A percentile compares a stretch with the other conserved stretches of the same genome.
Evolutionary conservation across 30 jellyfish, hydroid and myxozoan genomes (phyloP).

Genomic region (Sanderia malayensis): DNA sequence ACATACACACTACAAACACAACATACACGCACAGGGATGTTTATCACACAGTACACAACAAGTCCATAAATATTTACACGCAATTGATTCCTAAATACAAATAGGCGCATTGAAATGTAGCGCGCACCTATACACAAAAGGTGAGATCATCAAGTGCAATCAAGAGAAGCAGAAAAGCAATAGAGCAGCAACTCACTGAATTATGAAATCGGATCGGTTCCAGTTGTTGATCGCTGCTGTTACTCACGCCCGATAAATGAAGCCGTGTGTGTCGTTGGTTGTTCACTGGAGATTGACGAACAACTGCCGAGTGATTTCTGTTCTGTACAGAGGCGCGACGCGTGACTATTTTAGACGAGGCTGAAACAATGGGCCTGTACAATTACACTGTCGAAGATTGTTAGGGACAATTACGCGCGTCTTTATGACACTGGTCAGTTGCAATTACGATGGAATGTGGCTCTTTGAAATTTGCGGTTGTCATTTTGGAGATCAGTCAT

Average conservation of each 20-base stretch:
- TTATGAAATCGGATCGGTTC: conserved; percentile 75
- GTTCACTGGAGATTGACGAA: too few relatives aligned
- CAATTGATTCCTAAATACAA: too few relatives aligned
- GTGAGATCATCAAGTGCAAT: conserved; percentile 42
- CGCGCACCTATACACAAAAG: too few relatives aligned
- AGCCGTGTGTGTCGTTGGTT: conserved; percentile 43
- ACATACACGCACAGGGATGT: conserved; percentile 43
- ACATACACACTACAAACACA: too few relatives aligned
- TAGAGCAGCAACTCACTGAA: conserved; percentile 69
- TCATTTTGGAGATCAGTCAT: conserved; percentile 56
- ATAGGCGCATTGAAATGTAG: too few relatives aligned
- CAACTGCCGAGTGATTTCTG: conserved; percentile 59
- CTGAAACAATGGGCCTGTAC: conserved; percentile 35
- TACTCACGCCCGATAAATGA: too few relatives aligned
- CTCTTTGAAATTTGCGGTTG: conserved; percentile 59
- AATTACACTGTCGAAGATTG: conserved; percentile 31
- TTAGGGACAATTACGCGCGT: conserved; percentile 54
- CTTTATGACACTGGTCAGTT: too few relatives aligned
- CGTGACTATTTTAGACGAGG: conserved; percentile 65
- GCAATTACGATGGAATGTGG: too few relatives aligned
- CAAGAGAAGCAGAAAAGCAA: conserved; percentile 38
- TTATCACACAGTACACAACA: conserved; percentile 31
- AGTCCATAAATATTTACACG: too few relatives aligned
- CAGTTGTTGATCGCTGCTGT: conserved; percentile 67
- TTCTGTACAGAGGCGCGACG: too few relatives aligned